Percentiles rank a stretch among this genome's conserved stretches.
Conservation (phyloP, 2,797 vertebrate genomes). For the Oryzias sinensis region DNA sequence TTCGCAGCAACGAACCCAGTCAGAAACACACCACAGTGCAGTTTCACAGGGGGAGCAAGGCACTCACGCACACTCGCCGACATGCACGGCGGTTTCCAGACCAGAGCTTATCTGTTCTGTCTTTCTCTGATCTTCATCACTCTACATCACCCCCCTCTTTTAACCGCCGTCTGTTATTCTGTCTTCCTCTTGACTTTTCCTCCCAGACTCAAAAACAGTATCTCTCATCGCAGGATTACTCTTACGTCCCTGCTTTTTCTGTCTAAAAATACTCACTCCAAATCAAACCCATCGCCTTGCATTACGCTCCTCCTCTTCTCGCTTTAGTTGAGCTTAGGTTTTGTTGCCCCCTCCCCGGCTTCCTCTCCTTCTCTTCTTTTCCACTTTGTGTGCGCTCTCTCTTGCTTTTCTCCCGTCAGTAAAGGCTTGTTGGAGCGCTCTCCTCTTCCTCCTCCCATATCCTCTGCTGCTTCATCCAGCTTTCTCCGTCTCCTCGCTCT, state of each 20-base stretch:
- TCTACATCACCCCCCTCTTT: constrained; percentile 4
- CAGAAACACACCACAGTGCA: constrained; percentile 33
- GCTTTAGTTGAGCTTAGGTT: constrained; percentile 45
- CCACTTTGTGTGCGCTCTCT: constrained; percentile 55
- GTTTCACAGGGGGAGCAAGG: constrained; percentile 41
- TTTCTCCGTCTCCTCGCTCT: constrained; percentile 42
- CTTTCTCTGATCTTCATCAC: constrained; percentile 59
- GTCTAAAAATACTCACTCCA: constrained; percentile 71
- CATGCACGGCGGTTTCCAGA: constrained; percentile 53
- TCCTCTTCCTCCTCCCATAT: constrained; percentile 31
- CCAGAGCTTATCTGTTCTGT: constrained; percentile 66
- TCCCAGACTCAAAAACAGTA: constrained; percentile 27
- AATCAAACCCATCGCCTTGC: constrained; percentile 73
- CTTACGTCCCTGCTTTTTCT: constrained; percentile 50
- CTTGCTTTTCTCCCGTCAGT: constrained; percentile 43
- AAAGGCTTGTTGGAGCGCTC: constrained; percentile 41
- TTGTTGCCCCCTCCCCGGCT: constrained; percentile 50
- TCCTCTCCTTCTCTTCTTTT: constrained; percentile 53
- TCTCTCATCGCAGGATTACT: constrained; percentile 51
- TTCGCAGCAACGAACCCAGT: constrained; percentile 28
- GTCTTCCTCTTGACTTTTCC: constrained; percentile 28
- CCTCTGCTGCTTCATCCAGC: constrained; percentile 57
- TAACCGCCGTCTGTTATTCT: constrained; percentile 15
- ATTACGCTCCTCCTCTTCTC: constrained; percentile 56
- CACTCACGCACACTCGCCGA: constrained; percentile 34